These are phyloP conservation scores for Lineus longissimus DNA, from an alignment of 1,140 invertebrate genomes.

Conservation along the genomic window DNA sequence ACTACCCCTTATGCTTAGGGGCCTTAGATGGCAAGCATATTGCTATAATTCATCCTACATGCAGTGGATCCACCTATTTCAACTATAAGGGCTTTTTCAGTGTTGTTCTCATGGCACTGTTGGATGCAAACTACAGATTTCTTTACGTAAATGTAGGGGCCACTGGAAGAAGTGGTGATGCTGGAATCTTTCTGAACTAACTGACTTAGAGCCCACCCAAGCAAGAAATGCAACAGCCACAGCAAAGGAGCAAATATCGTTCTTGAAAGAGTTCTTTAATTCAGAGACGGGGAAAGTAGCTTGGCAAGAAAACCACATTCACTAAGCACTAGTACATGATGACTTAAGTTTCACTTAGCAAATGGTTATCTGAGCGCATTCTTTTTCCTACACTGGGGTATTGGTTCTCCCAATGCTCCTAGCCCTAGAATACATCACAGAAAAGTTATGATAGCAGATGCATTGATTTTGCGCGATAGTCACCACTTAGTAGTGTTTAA, in stretches of 20 bases:
- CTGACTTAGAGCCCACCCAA: neutral
- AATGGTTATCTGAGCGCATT: too few relatives aligned
- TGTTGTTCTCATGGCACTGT: neutral
- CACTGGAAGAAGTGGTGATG: neutral
- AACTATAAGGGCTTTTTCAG: neutral
- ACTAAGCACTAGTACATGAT: too few relatives aligned
- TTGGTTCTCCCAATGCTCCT: too few relatives aligned
- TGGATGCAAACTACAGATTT: neutral
- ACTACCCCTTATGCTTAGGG: neutral
- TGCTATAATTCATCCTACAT: neutral
- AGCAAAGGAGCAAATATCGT: neutral
- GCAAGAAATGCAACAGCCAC: neutral
- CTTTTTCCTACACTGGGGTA: too few relatives aligned
- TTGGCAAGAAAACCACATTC: constrained; percentile 1
- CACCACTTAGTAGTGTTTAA: too few relatives aligned
- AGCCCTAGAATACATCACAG: too few relatives aligned
- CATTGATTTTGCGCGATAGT: too few relatives aligned
- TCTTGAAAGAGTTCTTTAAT: neutral
- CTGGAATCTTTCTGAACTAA: neutral
- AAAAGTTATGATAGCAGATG: too few relatives aligned
- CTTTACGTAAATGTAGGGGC: neutral
- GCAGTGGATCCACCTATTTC: neutral
- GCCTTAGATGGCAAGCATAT: constrained; percentile 6
- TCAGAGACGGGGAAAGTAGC: neutral
- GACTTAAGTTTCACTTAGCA: too few relatives aligned